Conservation (phyloP, 2,888 invertebrate genomes). For the Patella caerulea region DNA sequence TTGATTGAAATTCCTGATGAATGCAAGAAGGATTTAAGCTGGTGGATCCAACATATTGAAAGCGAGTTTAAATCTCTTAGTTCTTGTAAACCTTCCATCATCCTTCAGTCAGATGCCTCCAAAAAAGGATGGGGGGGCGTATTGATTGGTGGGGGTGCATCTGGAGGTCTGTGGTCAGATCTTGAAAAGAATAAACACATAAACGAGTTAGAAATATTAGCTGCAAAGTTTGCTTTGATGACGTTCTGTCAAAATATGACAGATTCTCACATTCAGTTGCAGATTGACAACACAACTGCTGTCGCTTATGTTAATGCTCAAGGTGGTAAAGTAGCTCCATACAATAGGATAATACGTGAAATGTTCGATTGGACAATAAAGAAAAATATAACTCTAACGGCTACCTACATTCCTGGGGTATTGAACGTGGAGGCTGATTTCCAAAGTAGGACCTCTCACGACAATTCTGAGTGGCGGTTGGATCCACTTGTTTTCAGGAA, state of each 20-base stretch:
- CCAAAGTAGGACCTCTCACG: too few species aligned
- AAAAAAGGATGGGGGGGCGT: conserved; percentile 22
- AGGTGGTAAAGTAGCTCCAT: conserved; percentile 20
- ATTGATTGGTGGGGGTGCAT: neutral
- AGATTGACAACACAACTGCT: conserved; percentile 24
- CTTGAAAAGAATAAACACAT: neutral
- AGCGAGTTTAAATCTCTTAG: conserved; percentile 6
- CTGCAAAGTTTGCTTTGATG: neutral
- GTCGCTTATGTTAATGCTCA: conserved; percentile 18
- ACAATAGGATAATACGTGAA: conserved; percentile 12
- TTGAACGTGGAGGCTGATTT: too few species aligned
- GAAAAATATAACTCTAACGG: conserved; percentile 20
- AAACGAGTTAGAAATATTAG: conserved; percentile 1
- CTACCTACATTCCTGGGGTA: conserved; percentile 19
- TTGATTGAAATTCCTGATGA: conserved; percentile 6
- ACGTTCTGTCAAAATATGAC: neutral
- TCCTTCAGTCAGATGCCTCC: conserved; percentile 18
- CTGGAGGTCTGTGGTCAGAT: conserved; percentile 14
- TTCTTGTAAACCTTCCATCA: neutral
- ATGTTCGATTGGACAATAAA: conserved; percentile 21
- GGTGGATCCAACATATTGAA: conserved; percentile 17
- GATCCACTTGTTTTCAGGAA: conserved; percentile 3
- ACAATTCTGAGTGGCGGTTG: too few species aligned
- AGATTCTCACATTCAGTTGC: conserved; percentile 14
- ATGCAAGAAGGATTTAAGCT: conserved; percentile 6